Percentiles rank a stretch among this genome's conserved stretches.
Conservation (phyloP, 1,140 invertebrate genomes). For the Trichoplusia ni region DNA sequence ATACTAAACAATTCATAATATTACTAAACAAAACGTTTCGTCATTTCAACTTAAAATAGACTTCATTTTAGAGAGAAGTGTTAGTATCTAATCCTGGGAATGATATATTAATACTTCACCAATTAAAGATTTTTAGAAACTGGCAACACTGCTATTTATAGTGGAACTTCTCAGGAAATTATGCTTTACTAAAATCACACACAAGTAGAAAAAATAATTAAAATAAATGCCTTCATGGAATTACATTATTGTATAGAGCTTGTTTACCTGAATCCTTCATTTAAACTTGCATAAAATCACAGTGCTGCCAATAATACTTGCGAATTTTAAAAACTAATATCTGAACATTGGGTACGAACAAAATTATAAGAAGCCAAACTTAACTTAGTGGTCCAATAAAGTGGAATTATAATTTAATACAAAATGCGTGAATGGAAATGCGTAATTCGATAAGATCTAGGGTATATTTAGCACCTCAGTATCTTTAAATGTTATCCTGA, state of each 20-base stretch:
- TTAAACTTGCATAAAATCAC: neutral
- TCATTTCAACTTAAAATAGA: conserved; percentile 35
- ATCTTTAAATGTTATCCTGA: conserved; percentile 52
- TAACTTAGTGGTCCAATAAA: conserved; percentile 27
- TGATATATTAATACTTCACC: conserved; percentile 44
- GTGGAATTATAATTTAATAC: conserved; percentile 45
- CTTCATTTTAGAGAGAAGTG: conserved; percentile 38
- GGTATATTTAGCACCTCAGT: conserved; percentile 66
- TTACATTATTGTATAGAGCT: neutral
- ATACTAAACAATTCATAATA: conserved; percentile 42
- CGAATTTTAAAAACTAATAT: neutral
- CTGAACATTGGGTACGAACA: neutral
- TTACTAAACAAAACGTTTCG: conserved; percentile 31
- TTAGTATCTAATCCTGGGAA: conserved; percentile 36
- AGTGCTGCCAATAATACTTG: conserved; percentile 7
- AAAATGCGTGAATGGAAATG: conserved; percentile 50
- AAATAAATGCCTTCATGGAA: conserved; percentile 1
- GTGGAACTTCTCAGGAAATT: too few relatives aligned
- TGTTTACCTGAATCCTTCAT: neutral
- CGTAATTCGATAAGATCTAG: conserved; percentile 48
- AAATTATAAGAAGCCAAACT: conserved; percentile 10
- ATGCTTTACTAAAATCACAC: too few relatives aligned
- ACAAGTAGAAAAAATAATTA: neutral
- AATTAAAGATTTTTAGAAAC: conserved; percentile 24
- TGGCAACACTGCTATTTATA: conserved; percentile 11